Base-by-base conservation (phyloP, 2,888 invertebrate species). In the Neria commutata region DNA sequence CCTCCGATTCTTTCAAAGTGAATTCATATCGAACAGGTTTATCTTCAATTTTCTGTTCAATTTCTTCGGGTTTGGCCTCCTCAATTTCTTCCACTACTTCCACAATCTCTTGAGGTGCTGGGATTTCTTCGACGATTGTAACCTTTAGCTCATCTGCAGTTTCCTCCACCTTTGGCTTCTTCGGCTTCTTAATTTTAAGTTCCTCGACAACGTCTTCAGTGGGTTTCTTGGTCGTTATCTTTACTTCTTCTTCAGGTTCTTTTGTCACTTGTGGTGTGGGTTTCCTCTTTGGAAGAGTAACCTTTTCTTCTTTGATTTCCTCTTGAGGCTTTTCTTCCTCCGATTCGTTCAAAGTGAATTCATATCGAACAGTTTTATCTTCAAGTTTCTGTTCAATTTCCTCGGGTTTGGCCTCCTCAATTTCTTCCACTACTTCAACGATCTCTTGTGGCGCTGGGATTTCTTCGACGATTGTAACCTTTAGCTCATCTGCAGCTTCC, bases 161-260 rank as follows among this genome's bases (percentile, higher is more conserved):
- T 60, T 77, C 77, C 24, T 75, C 75, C 19, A 62, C 53, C 19
- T 60, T 61, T 3, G 73, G 70, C 61, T 75, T 74, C 60, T 74
- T 75, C 0, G 68, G 23, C 63, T 72, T 75, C 49, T 68, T 74
- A 54, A 75, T 73, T 54, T 74, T 73, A 26, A 75, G 70, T 26
- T 77, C 74, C 49, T 71, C 75, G 1, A 70, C 63, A 14, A 75
- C 70, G 60, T 79, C 74, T 60, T 80, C 73, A 2, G 72, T 65
- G 16, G 69, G 67, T 55, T 65, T 65, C n/a, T 69, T 73, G 0
- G 71, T 61, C 17, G 68, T 69, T 2, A 79, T 59, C 24, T 70
- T 67, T 14, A 78, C 72, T 51, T 77, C 74, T 8, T 70, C 77
- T 40, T 76, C 79, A 8, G 76, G 75, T 26, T 79, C 80, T 67